Percentiles rank a stretch among this genome's conserved stretches.
Conservation (phyloP, 2,113 vertebrate species). For the Chrysochloris asiatica region DNA sequence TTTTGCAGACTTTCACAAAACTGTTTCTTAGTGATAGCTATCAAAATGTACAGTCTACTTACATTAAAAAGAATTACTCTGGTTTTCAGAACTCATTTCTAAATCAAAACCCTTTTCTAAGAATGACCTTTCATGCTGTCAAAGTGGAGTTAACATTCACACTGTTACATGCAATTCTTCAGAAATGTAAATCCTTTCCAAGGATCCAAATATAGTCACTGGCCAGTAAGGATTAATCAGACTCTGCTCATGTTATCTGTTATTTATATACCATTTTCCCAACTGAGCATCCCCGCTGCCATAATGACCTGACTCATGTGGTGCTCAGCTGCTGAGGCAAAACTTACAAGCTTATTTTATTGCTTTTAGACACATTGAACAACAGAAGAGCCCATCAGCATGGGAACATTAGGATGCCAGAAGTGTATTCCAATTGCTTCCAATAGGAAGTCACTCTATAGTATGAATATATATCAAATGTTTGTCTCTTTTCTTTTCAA, state of each 20-base stretch:
- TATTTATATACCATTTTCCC: conserved; percentile 71
- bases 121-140: neutral
- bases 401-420: conserved; percentile 39
- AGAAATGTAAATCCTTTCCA: conserved; percentile 57
- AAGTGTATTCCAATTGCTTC: conserved; percentile 33
- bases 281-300: conserved; percentile 31
- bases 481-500: conserved; percentile 8
- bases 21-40: neutral
- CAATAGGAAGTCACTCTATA: conserved; percentile 34
- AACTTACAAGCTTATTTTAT: conserved; percentile 66
- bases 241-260: conserved; percentile 55
- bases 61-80: neutral
- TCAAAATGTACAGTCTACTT: neutral
- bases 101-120: conserved; percentile 27
- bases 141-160: conserved; percentile 6
- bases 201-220: conserved; percentile 59
- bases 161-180: conserved; percentile 9
- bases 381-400: conserved; percentile 67
- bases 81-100: conserved; percentile 38
- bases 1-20: neutral
- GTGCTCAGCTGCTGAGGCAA: conserved; percentile 52
- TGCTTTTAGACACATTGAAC: conserved; percentile 69
- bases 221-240: conserved; percentile 61
- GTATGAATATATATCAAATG: conserved; percentile 10
- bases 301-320: conserved; percentile 50